phyloP scores from a whole-genome alignment of 2,888 invertebrate genomes.

The Sinopyrophorus schimmeli region DNA sequence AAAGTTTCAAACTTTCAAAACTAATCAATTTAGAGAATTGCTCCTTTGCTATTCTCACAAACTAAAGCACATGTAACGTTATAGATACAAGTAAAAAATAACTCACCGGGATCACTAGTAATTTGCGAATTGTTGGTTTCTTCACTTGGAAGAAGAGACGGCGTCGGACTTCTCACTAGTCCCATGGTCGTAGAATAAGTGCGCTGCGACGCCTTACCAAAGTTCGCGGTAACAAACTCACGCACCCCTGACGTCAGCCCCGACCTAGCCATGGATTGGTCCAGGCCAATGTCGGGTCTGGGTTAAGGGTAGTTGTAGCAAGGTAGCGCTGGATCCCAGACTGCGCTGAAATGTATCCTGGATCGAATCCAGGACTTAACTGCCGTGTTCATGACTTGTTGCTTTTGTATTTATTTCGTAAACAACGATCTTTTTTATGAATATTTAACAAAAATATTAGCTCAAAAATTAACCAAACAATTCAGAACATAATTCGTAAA shows the following conservation, averaged over 20 bases:
- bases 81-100: background rate
- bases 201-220: constrained; percentile 35
- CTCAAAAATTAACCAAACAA: too few relatives aligned
- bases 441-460: too few relatives aligned
- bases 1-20: constrained; percentile 1
- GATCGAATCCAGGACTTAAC: constrained; percentile 25
- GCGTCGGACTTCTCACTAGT: constrained; percentile 39
- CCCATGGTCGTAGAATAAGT: constrained; percentile 39
- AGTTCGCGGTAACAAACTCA: constrained; percentile 44
- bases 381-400: constrained; percentile 29
- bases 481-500: too few relatives aligned
- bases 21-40: background rate
- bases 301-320: constrained; percentile 51
- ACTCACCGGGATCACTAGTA: constrained; percentile 31
- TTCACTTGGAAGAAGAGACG: constrained; percentile 43
- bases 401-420: constrained; percentile 21
- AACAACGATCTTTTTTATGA: constrained; percentile 7
- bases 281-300: constrained; percentile 52
- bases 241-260: constrained; percentile 62
- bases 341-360: constrained; percentile 24
- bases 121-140: constrained; percentile 41
- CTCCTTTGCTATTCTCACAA: background rate
- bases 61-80: too few relatives aligned
- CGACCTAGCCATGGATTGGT: constrained; percentile 60
- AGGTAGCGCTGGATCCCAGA: constrained; percentile 42